Evolutionary conservation across 2,888 invertebrate species (phyloP).

Genomic region (Steinernema hermaphroditum): DNA sequence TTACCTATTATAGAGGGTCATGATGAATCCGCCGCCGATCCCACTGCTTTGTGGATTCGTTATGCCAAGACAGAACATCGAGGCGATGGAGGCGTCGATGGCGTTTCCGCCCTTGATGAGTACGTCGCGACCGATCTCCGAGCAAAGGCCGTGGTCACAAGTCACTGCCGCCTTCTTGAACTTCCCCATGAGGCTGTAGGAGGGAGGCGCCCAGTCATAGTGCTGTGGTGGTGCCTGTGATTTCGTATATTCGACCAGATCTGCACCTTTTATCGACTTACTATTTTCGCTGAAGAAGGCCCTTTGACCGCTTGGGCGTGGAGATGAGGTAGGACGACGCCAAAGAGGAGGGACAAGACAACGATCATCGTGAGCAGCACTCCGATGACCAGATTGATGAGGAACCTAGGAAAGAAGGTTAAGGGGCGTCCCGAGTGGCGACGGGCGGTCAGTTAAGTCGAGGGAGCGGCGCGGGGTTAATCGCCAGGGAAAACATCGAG

Average conservation of each 20-base stretch:
- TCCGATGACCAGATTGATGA: constrained; percentile 40
- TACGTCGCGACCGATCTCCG: constrained; percentile 70
- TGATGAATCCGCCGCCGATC: constrained; percentile 82
- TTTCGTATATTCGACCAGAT: not conserved
- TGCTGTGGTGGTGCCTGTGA: not conserved
- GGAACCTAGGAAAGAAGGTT: constrained; percentile 40
- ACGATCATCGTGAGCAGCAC: constrained; percentile 42
- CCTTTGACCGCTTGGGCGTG: not conserved
- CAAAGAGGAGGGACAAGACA: constrained; percentile 36
- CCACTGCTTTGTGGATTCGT: constrained; percentile 84
- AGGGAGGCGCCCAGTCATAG: constrained; percentile 58
- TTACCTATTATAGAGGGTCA: constrained; percentile 76
- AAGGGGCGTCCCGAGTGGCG: not conserved
- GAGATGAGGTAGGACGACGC: constrained; percentile 33
- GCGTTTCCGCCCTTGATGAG: constrained; percentile 74
- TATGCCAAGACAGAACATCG: constrained; percentile 83
- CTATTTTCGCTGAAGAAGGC: too few relatives aligned
- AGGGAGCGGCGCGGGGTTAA: not conserved
- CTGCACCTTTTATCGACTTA: too few relatives aligned
- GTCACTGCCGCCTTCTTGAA: constrained; percentile 61
- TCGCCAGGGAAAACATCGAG: not conserved
- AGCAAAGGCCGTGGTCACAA: constrained; percentile 66
- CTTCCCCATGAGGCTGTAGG: constrained; percentile 50
- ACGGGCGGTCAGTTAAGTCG: not conserved
- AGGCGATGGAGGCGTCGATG: constrained; percentile 83